Evolutionary conservation across 2,888 invertebrate species (phyloP).

Genomic region (Tortricodes alternella): DNA sequence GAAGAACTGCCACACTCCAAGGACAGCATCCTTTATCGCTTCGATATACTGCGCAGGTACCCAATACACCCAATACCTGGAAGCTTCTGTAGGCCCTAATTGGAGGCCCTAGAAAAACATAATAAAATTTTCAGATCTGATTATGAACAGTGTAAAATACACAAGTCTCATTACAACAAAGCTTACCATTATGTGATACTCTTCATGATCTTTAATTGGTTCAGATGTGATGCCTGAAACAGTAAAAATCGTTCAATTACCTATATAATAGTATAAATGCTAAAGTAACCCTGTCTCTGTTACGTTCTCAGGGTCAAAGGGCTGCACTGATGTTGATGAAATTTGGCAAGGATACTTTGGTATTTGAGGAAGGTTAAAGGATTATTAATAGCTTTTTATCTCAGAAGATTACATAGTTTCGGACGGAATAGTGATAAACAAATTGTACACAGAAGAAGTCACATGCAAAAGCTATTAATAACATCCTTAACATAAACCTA

Average conservation of each 20-base stretch:
- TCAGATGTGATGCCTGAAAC: conserved; percentile 84
- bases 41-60: conserved; percentile 95
- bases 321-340: too few species aligned
- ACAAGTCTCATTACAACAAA: not conserved
- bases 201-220: conserved; percentile 93
- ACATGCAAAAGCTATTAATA: too few species aligned
- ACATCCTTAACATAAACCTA: too few species aligned
- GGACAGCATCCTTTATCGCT: conserved; percentile 94
- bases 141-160: not conserved
- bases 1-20: conserved; percentile 93
- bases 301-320: too few species aligned
- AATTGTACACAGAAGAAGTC: too few species aligned
- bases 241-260: not conserved
- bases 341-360: too few species aligned
- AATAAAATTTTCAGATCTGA: too few species aligned
- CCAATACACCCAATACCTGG: conserved; percentile 97
- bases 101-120: conserved; percentile 87
- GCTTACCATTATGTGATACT: conserved; percentile 94
- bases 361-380: too few species aligned
- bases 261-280: not conserved
- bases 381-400: too few species aligned
- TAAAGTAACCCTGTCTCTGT: too few species aligned
- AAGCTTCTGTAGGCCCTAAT: conserved; percentile 95
- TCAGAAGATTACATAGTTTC: too few species aligned
- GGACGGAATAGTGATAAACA: too few species aligned